Percentiles rank a stretch among this genome's conserved stretches.
Conservation (phyloP, 2,888 invertebrate species). For the Dorcus parallelipipedus region DNA sequence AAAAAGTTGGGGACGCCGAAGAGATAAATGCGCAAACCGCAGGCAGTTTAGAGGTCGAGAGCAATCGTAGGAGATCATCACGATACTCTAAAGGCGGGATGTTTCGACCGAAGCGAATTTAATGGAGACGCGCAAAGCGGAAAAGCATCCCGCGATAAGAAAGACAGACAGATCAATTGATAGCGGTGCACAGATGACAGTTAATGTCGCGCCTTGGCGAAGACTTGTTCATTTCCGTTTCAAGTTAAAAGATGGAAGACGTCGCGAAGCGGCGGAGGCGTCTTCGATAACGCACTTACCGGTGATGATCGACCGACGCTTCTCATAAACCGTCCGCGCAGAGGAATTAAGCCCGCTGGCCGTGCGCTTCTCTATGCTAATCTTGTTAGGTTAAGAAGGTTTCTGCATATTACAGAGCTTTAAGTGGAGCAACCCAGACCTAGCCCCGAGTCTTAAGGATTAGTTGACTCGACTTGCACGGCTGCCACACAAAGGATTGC, state of each 20-base stretch:
- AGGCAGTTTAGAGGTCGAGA: slow-evolving; percentile 13
- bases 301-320: not conserved
- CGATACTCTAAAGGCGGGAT: slow-evolving; percentile 31
- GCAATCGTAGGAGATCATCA: slow-evolving; percentile 32
- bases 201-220: slow-evolving; percentile 41
- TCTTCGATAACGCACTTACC: slow-evolving; percentile 1
- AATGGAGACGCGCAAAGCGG: slow-evolving; percentile 47
- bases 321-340: not conserved
- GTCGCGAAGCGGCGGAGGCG: not conserved
- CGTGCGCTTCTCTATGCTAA: slow-evolving; percentile 61
- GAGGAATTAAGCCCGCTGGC: slow-evolving; percentile 10
- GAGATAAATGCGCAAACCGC: not conserved
- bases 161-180: slow-evolving; percentile 49
- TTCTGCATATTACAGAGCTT: slow-evolving; percentile 69
- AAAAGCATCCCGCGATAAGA: slow-evolving; percentile 47
- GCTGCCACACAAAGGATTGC: slow-evolving; percentile 43
- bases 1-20: no score
- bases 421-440: slow-evolving; percentile 49
- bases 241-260: slow-evolving; percentile 31
- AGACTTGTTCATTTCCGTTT: slow-evolving; percentile 45
- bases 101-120: slow-evolving; percentile 40
- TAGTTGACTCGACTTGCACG: slow-evolving; percentile 55
- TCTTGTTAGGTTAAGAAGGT: slow-evolving; percentile 72
- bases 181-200: slow-evolving; percentile 45
- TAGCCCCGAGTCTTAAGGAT: slow-evolving; percentile 62